Evolutionary conservation across 35 echinoderm and acorn worm genomes (phyloP).

Genomic region (Strongylocentrotus purpuratus): DNA sequence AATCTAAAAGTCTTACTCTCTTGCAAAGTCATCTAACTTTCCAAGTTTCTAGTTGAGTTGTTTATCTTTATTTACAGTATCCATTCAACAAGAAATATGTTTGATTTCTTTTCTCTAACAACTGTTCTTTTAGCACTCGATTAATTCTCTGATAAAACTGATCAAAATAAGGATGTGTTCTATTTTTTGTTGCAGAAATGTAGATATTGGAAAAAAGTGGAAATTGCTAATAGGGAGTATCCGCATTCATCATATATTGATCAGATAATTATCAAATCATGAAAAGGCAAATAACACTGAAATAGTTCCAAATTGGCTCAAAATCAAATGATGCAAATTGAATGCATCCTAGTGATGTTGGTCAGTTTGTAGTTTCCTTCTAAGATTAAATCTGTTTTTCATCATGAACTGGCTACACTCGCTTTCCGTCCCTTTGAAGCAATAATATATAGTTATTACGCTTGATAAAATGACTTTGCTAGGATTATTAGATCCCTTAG

Average conservation of each 20-base stretch:
- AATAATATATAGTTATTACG: background rate
- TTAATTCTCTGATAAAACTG: background rate
- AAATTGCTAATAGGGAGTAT: background rate
- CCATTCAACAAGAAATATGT: background rate
- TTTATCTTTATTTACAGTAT: background rate
- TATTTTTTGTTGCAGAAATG: background rate
- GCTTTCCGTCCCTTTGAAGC: background rate
- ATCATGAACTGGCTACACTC: background rate
- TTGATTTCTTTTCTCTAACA: background rate
- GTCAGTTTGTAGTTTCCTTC: background rate
- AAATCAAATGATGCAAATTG: conserved; percentile 27
- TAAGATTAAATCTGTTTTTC: background rate
- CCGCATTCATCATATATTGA: background rate
- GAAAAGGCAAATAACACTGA: background rate
- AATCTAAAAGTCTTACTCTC: no score
- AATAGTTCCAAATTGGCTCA: background rate
- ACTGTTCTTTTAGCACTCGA: background rate
- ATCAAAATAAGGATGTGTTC: background rate
- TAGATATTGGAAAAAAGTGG: background rate
- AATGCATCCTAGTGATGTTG: conserved; percentile 13
- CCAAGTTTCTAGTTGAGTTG: background rate
- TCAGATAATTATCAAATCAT: background rate
- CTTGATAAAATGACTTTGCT: background rate
- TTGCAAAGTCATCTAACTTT: background rate
- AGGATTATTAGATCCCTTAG: background rate